These are phyloP conservation scores for Aulostomus chinensis DNA, from an alignment of 2,797 vertebrate species.

Conservation along the genomic window DNA sequence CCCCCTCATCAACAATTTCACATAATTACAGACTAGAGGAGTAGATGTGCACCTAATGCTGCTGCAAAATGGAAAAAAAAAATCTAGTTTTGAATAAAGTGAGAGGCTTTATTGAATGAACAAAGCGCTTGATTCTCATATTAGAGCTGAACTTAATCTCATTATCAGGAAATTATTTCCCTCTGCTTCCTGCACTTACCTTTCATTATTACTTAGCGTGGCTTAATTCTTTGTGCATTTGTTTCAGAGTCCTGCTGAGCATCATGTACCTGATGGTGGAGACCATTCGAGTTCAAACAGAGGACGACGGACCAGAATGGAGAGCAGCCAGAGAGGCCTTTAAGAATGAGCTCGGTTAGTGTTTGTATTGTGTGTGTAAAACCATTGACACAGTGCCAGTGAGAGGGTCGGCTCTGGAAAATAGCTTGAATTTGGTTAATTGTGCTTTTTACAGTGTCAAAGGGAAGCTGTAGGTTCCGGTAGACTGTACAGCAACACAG, in stretches of 20 bases:
- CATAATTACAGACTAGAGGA: slow-evolving; percentile 46
- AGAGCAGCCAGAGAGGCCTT: slow-evolving; percentile 86
- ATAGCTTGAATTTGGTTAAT: too few species aligned
- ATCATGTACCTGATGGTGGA: slow-evolving; percentile 98
- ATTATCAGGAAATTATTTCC: not conserved
- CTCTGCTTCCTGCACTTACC: not conserved
- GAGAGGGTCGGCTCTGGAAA: too few species aligned
- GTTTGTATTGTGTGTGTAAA: slow-evolving; percentile 2
- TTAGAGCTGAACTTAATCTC: too few species aligned
- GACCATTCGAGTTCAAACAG: slow-evolving; percentile 86
- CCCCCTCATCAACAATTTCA: slow-evolving; percentile 22
- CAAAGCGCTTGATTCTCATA: slow-evolving; percentile 22
- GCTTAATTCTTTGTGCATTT: not conserved
- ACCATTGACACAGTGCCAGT: too few species aligned
- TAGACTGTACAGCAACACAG: too few species aligned
- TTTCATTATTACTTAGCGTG: not conserved
- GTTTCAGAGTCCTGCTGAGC: slow-evolving; percentile 89
- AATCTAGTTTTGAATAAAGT: slow-evolving; percentile 19
- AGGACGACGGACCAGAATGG: slow-evolving; percentile 86
- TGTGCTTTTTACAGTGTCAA: too few species aligned
- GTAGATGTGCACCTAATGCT: slow-evolving; percentile 29
- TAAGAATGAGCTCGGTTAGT: slow-evolving; percentile 86
- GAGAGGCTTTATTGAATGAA: slow-evolving; percentile 27
- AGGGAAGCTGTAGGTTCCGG: too few species aligned
- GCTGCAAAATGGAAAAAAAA: slow-evolving; percentile 19